Conservation (phyloP, 2,797 vertebrate genomes). For the Acanthurus lineatus region DNA sequence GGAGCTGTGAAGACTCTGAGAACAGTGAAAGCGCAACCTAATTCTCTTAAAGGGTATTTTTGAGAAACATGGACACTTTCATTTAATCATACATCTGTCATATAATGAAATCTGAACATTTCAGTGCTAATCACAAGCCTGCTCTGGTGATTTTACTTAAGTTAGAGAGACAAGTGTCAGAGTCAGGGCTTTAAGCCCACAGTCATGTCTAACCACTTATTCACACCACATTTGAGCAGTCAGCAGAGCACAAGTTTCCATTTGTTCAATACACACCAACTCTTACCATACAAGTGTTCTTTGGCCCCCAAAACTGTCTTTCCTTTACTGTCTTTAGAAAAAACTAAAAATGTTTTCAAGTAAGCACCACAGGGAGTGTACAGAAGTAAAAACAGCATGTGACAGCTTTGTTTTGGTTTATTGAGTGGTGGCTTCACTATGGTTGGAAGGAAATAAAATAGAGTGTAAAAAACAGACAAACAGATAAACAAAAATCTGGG, state of each 20-base stretch:
- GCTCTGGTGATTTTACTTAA: not conserved
- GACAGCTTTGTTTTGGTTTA: too few species aligned
- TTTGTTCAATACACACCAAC: not conserved
- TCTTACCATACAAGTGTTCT: not conserved
- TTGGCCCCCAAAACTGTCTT: not conserved
- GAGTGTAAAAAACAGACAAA: too few species aligned
- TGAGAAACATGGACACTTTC: not conserved
- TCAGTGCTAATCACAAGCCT: not conserved
- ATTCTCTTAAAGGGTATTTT: not conserved
- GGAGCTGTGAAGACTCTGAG: too few species aligned
- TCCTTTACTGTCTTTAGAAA: too few species aligned
- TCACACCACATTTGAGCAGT: not conserved
- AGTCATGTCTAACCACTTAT: not conserved
- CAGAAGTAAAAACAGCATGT: too few species aligned
- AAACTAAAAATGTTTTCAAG: too few species aligned
- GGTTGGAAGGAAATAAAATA: too few species aligned
- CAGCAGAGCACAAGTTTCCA: not conserved
- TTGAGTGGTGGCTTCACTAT: too few species aligned
- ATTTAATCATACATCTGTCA: not conserved
- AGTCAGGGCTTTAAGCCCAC: not conserved
- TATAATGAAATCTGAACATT: not conserved
- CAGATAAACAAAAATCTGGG: too few species aligned
- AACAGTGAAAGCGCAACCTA: too few species aligned
- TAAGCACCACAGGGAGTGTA: too few species aligned
- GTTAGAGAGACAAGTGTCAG: not conserved